Evolutionary conservation across 2,113 vertebrate species (phyloP).

Genomic region (Neotoma lepida): DNA sequence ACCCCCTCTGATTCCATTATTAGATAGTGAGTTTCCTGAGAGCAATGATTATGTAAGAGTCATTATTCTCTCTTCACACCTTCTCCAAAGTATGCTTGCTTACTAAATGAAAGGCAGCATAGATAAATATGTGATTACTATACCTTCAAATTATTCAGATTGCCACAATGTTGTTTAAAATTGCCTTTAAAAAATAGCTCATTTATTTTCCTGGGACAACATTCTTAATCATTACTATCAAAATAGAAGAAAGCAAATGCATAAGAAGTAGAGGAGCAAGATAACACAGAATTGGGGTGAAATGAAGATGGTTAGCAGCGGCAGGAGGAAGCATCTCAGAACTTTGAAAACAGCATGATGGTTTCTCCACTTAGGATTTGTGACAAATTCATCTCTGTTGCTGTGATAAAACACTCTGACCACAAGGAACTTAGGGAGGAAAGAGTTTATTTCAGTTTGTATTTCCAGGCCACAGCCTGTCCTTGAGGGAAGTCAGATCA

Average conservation of each 20-base stretch:
- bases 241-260: conserved; percentile 13
- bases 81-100: not conserved
- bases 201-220: not conserved
- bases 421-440: not conserved
- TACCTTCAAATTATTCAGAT: conserved; percentile 33
- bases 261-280: conserved; percentile 28
- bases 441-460: not conserved
- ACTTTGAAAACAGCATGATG: not conserved
- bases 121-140: conserved; percentile 26
- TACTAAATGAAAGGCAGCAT: conserved; percentile 18
- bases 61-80: not conserved
- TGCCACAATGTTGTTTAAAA: conserved; percentile 15
- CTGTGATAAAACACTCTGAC: not conserved
- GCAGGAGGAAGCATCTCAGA: not conserved
- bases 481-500: not conserved
- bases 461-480: not conserved
- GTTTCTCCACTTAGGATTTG: not conserved
- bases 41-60: not conserved
- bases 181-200: conserved; percentile 29
- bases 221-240: conserved; percentile 27
- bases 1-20: not conserved
- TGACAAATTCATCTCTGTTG: not conserved
- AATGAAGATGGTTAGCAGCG: not conserved
- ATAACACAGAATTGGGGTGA: not conserved
- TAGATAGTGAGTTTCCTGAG: conserved; percentile 13